Conservation (phyloP, 2,888 invertebrate genomes). For the Apodemia hepburni region DNA sequence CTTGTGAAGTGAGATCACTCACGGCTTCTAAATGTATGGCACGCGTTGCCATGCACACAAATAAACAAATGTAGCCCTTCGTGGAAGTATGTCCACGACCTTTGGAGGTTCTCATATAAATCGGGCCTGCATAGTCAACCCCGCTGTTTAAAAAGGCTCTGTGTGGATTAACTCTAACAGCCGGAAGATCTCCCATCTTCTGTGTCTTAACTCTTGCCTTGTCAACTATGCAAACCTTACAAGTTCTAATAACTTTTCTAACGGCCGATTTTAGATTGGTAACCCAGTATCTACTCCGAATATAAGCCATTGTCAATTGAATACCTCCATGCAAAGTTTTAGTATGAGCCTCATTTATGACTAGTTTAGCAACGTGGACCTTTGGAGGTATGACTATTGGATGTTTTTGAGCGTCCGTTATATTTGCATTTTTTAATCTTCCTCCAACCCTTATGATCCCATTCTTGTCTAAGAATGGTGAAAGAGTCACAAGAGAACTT, state of each 20-base stretch:
- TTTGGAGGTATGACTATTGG: conserved; percentile 28
- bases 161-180: conserved; percentile 19
- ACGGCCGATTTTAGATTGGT: conserved; percentile 19
- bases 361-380: conserved; percentile 21
- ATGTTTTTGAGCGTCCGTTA: conserved; percentile 22
- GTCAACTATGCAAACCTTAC: conserved; percentile 19
- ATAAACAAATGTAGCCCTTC: conserved; percentile 34
- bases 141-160: conserved; percentile 24
- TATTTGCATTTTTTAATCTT: conserved; percentile 22
- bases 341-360: conserved; percentile 25
- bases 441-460: conserved; percentile 27
- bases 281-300: conserved; percentile 26
- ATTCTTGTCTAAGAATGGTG: conserved; percentile 24
- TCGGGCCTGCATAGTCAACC: conserved; percentile 27
- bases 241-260: conserved; percentile 20
- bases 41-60: conserved; percentile 1
- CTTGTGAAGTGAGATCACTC: not conserved
- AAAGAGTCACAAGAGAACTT: conserved; percentile 19
- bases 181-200: conserved; percentile 25
- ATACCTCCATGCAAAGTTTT: conserved; percentile 23
- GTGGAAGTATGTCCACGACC: conserved; percentile 25
- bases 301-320: conserved; percentile 23
- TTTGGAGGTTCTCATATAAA: conserved; percentile 23
- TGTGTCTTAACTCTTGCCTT: conserved; percentile 20
- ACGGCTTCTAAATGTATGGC: conserved; percentile 9